Evolutionary conservation across 2,888 invertebrate genomes (phyloP), one percentile per base, ranked within the genome.

Genomic region (Epinotia bilunana): DNA sequence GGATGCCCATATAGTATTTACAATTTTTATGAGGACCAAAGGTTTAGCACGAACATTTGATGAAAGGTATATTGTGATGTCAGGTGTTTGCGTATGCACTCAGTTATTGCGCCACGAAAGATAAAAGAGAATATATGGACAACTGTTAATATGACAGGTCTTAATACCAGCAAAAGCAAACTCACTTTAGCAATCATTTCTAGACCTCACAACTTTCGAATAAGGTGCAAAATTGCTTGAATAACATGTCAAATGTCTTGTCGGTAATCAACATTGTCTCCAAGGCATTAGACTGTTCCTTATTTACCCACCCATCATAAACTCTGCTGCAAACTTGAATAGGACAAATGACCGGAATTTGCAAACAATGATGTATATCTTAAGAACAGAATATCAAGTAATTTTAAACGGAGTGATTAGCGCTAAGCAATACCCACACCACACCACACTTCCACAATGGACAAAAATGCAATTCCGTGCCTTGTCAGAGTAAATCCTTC

Each of bases 401-500:
- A 39, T 49, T 20, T 18, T 7, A 55, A 62, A 65, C 64, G 63
- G 6, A 73, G 74, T 82, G 85, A 87, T 87, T 87, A 86, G 84
- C 83, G 78, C 82, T 81, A 69, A 23, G 78, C 76, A 79, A 86
- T 68, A 39, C 83, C 82, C 80, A 80, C 81, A 83, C 81, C 83
- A 83, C 87, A 85, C 85, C 80, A 83, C 79, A 84, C 83, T 88
- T 86, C 77, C 70, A 72, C 89, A 91, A 90, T 88, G 83, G 80
- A 68, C 77, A 88, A 88, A 87, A 91, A 91, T 88, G 87, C 87
- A 90, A 89, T 91, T 77, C 80, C 91, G 91, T 92, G 92, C 83
- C 87, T 81, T 90, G 92, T 92, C 92, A 83, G 79, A 83, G 88
- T 93, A 91, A 93, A 92, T 92, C 87, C 83, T 82, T 80, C 81